Evolutionary conservation across 2,888 invertebrate genomes (phyloP), one percentile per base, ranked within the genome.

Genomic region (Bembecia ichneumoniformis): DNA sequence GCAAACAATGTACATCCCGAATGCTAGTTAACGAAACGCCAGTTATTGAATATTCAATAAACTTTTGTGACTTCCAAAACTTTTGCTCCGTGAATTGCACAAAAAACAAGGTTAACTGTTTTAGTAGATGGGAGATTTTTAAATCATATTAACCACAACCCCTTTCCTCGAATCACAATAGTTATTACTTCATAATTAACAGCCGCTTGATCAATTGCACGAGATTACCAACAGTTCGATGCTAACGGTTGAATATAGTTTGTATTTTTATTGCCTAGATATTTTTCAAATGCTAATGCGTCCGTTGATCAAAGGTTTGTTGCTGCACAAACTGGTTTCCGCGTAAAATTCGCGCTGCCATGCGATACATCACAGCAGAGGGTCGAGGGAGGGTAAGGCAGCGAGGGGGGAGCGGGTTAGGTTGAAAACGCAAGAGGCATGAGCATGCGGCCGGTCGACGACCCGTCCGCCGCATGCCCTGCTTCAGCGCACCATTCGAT

Each of bases 391-490:
- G 73, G 74, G 78, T 71, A 74, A 71, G 74, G 74, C 69, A 68
- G 66, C 62, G 64, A 58, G 61, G 60, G 56, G 61, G 66, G 69
- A 66, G 71, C 68, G 68, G 69, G 72, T 71, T 74, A 63, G 69
- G 77, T 75, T 77, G 73, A 70, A 78, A 81, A 76, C 82, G 81
- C 82, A 82, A 80, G 77, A 82, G 81, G 82, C 79, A 75, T 74
- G 82, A 82, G 71, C 80, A 73, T 40, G 70, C 80, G 77, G 67
- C 71, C 80, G 77, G 67, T 70, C 80, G 83, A 84, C 84, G 86
- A 84, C 81, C 84, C 84, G 84, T 84, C 86, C 76, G 77, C 72
- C 74, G 74, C 77, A 72, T 77, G 81, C 82, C 82, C 81, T 79
- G 83, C 77, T 77, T 77, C 66, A 66, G 76, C 77, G 75, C 79